phyloP scores from a whole-genome alignment of 2,888 invertebrate species.

The Willowsia nigromaculata region DNA sequence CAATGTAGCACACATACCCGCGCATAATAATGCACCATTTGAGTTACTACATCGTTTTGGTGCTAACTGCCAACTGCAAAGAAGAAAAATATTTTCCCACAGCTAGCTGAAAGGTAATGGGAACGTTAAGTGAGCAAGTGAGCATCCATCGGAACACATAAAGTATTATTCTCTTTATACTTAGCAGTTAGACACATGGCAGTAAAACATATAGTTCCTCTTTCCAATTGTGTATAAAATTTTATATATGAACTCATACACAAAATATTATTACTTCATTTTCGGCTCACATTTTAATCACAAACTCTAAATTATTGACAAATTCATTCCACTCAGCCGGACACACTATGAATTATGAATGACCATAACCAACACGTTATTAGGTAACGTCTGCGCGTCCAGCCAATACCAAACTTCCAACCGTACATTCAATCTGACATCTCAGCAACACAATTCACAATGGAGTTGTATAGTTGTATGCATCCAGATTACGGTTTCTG shows the following conservation, averaged over 20 bases:
- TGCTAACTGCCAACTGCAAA: background rate
- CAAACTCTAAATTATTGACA: conserved; percentile 60
- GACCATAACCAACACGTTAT: conserved; percentile 39
- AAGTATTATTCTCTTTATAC: no score
- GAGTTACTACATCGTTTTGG: background rate
- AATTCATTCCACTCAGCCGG: conserved; percentile 62
- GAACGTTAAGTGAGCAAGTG: no score
- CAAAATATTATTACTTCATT: conserved; percentile 23
- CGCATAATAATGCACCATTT: background rate
- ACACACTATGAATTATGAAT: conserved; percentile 51
- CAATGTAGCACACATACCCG: background rate
- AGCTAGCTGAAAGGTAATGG: background rate
- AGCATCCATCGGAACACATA: no score
- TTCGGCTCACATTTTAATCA: conserved; percentile 55
- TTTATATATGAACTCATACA: background rate
- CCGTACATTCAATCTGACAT: background rate
- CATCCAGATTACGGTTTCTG: no score
- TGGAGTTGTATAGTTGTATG: background rate
- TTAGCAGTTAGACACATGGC: no score
- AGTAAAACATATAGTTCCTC: no score
- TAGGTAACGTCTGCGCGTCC: background rate
- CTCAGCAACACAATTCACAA: background rate
- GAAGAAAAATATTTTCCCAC: conserved; percentile 51
- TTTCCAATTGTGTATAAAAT: no score
- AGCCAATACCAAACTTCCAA: background rate